Evolutionary conservation across 2,888 invertebrate genomes (phyloP), one percentile per base, ranked within the genome.

Genomic region (Smittia aterrima): DNA sequence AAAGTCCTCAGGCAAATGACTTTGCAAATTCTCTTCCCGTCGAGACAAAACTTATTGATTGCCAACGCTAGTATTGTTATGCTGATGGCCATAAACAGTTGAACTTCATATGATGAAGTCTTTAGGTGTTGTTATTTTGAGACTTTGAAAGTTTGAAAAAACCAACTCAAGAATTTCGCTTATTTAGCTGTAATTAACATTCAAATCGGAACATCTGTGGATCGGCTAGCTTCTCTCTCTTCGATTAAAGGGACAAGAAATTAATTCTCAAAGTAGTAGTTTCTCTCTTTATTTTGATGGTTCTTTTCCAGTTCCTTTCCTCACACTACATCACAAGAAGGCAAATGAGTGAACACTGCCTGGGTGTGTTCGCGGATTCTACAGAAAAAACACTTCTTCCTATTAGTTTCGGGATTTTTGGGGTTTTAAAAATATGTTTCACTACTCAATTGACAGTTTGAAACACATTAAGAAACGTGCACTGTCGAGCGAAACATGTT

Each of bases 371-470:
- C 58, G 58, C 58, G 58, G 58, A 58, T 20, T 22, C 58, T 18
- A 58, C 58, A 6, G 58, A 58, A 58, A 58, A 58, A n/a, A 16
- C 64, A 11, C n/a, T 11, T n/a, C 16, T 66, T 41, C 47, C 47
- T 6, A 40, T 38, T 16, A 66, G 41, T 40, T 66, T 41, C 13
- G 3, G 40, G 32, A 16, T 64, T 64, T 27, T 66, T 41, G 24
- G 3, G 40, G 32, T 32, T 64, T 64, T 27, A 40, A 40, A 47
- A 40, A 66, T 66, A 72, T 47, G 53, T 40, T 47, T 72, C 22
- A 38, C 71, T 53, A 72, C 72, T 72, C n/a, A 72, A 72, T 72
- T 72, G 72, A 72, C 72, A 72, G 68, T 47, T 62, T 40, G 1
- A n/a, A 66, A 66, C 9, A 1, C 22, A 67, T 20, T 71, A 13